These are phyloP conservation scores for Lacerta agilis DNA, from an alignment of 2,797 vertebrate species.

Conservation along the genomic window DNA sequence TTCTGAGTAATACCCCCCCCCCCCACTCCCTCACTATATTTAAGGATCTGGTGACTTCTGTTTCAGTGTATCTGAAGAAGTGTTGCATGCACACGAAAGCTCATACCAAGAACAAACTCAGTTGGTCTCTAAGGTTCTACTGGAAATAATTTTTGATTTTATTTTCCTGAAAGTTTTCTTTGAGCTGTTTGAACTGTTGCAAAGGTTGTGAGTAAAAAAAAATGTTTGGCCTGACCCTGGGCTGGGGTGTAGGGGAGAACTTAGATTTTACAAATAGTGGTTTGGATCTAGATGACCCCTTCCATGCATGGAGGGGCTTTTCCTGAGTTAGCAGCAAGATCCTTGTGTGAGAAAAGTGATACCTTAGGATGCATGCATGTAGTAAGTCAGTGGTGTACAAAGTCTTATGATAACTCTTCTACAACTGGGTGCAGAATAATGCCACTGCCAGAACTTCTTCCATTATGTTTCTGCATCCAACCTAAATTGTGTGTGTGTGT, in stretches of 20 bases:
- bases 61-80: no score
- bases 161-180: neutral
- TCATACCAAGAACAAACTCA: no score
- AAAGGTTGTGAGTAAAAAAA: no score
- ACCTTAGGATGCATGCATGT: neutral
- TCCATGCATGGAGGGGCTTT: neutral
- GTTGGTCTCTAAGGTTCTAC: no score
- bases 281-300: neutral
- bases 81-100: no score
- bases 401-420: neutral
- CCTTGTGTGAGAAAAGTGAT: neutral
- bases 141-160: no score
- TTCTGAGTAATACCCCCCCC: no score
- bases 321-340: neutral
- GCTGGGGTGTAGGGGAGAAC: neutral
- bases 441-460: neutral
- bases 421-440: neutral
- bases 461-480: neutral
- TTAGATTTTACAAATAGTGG: neutral
- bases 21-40: no score
- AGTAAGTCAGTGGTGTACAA: neutral
- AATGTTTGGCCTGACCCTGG: no score
- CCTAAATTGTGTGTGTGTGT: neutral
- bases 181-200: no score
- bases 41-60: no score